phyloP scores from a whole-genome alignment of 1,140 invertebrate genomes.

The Drosophila ohnishii region DNA sequence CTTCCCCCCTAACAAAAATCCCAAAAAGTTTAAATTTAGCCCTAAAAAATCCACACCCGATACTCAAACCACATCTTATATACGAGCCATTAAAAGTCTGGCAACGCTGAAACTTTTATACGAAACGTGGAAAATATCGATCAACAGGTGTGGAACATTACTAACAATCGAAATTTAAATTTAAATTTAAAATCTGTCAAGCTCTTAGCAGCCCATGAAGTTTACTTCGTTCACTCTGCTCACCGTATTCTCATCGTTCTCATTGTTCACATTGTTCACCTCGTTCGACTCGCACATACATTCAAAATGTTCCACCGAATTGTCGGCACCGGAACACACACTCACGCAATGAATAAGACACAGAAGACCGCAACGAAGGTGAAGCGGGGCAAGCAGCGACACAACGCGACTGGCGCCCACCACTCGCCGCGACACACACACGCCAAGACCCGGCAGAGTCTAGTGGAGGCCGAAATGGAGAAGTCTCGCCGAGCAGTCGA shows the following conservation, averaged over 20 bases:
- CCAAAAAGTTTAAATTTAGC: too few relatives aligned
- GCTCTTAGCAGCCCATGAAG: neutral
- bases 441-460: neutral
- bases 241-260: neutral
- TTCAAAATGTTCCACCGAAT: slow-evolving; percentile 8
- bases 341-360: slow-evolving; percentile 21
- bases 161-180: slow-evolving; percentile 3
- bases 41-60: too few relatives aligned
- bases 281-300: neutral
- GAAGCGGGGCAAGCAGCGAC: slow-evolving; percentile 18
- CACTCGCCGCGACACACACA: slow-evolving; percentile 20
- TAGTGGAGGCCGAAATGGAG: slow-evolving; percentile 24
- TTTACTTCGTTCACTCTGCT: neutral
- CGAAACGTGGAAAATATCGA: neutral
- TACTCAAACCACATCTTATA: too few relatives aligned
- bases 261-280: slow-evolving; percentile 1
- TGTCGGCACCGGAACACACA: slow-evolving; percentile 1
- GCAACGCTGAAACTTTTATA: neutral
- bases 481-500: slow-evolving; percentile 37
- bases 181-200: neutral
- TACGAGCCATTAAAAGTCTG: too few relatives aligned
- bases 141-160: neutral
- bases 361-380: slow-evolving; percentile 13
- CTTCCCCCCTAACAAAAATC: too few relatives aligned
- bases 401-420: neutral